These are phyloP conservation scores for Romanomermis culicivorax DNA, from an alignment of 2,888 invertebrate species.

Conservation along the genomic window DNA sequence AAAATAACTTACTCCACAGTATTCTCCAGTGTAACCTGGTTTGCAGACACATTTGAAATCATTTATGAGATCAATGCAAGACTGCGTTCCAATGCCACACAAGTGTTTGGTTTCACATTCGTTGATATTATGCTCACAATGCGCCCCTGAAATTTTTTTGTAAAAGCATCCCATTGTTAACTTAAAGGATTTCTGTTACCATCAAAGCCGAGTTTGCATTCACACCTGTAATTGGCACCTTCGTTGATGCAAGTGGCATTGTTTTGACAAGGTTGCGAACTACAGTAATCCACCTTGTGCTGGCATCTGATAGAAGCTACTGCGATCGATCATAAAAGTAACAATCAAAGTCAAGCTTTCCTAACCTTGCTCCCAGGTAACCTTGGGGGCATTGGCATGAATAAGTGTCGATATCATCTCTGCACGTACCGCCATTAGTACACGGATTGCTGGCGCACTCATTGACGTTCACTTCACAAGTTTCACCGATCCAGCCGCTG, in stretches of 20 bases:
- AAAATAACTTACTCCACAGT: constrained; percentile 48
- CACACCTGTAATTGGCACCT: constrained; percentile 65
- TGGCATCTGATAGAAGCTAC: constrained; percentile 40
- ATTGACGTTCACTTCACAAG: constrained; percentile 41
- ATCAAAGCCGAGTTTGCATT: constrained; percentile 73
- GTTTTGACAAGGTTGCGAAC: constrained; percentile 38
- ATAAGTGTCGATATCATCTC: constrained; percentile 51
- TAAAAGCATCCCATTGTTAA: constrained; percentile 37
- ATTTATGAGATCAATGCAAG: constrained; percentile 52
- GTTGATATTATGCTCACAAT: constrained; percentile 70
- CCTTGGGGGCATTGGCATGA: constrained; percentile 43
- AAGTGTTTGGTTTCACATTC: constrained; percentile 45
- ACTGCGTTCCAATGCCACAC: constrained; percentile 51
- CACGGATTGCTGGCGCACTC: constrained; percentile 75
- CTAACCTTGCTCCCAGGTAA: constrained; percentile 2
- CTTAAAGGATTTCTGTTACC: constrained; percentile 31
- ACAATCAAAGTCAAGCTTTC: neutral
- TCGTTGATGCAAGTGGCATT: constrained; percentile 47
- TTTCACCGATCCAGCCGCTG: constrained; percentile 62
- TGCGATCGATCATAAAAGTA: neutral
- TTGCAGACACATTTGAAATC: constrained; percentile 56
- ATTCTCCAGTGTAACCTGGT: constrained; percentile 59
- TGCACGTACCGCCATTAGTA: constrained; percentile 70
- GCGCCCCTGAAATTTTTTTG: constrained; percentile 60
- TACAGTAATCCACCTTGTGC: constrained; percentile 74